Base-by-base conservation (phyloP, 2,113 vertebrate species). In the Gallinago undulata region DNA sequence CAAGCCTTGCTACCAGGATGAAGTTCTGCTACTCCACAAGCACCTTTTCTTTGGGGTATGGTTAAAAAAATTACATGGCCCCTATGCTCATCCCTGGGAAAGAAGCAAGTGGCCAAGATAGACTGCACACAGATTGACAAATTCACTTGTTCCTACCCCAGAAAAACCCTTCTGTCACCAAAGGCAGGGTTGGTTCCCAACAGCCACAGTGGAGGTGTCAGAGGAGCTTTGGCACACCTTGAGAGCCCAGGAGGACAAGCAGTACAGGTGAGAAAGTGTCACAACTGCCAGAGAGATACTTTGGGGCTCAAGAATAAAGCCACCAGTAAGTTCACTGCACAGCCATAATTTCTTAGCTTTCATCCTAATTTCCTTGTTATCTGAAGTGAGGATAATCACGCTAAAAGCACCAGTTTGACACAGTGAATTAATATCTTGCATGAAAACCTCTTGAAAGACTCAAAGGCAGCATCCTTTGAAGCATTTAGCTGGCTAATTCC, bases 181-280 rank as follows among this genome's bases (percentile, higher is more conserved):
- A 41, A 48, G 16, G 30, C 63, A n/a, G 14, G 31, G 45, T 15
- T 53, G 53, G 33, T 35, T 33, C 31, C 0, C 0, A 37, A 33
- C 12, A 30, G 25, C 25, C 55, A 17, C 1, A 1, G 19, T 0
- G 0, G 47, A 50, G 25, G 51, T 28, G 30, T 22, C 0, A 0
- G 37, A 28, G 25, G 19, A n/a, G 39, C 24, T 50, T 1, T 47
- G 48, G n/a, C 37, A 64, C 18, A 41, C 22, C 21, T 39, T 1
- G 2, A 28, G n/a, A 2, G 1, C 14, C 17, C 7, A 2, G 11
- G 37, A 50, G 19, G 31, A 47, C 27, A 33, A 10, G 35, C 1
- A 66, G 47, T 28, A 23, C n/a, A 39, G 75, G 62, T 21, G 4
- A 75, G 11, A 13, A 80, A 60, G 24, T 0, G 2, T 22, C 0